phyloP scores from a whole-genome alignment of 2,113 vertebrate genomes.

The Daphoenositta chrysoptera region DNA sequence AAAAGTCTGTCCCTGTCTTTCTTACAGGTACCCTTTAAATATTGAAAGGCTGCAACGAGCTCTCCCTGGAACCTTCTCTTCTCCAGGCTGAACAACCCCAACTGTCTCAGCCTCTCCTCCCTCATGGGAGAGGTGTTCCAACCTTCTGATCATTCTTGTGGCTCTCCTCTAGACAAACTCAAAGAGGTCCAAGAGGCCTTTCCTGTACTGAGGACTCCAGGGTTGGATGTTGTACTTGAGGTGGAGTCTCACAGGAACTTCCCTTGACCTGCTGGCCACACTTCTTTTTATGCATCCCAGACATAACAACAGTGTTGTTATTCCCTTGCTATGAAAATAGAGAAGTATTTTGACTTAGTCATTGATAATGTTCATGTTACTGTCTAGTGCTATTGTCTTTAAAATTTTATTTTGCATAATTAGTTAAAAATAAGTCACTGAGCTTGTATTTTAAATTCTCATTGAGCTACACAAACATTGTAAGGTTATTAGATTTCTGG shows the following conservation, averaged over 20 bases:
- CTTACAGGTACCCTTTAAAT: neutral
- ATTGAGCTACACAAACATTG: neutral
- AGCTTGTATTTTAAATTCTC: neutral
- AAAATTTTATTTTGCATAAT: neutral
- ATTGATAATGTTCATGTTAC: neutral
- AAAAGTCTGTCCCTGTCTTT: neutral
- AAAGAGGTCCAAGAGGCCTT: neutral
- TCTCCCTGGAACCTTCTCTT: neutral
- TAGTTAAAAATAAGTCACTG: neutral
- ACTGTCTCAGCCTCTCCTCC: neutral
- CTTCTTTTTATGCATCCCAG: too few species aligned
- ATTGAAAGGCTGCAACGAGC: neutral
- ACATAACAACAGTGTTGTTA: neutral
- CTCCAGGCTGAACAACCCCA: neutral
- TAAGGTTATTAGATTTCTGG: neutral
- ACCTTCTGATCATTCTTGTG: neutral
- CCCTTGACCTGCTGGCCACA: neutral
- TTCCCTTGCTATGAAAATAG: neutral
- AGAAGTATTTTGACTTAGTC: neutral
- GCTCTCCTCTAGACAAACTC: neutral
- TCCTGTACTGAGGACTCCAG: neutral
- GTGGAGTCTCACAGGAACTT: neutral
- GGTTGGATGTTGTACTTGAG: neutral
- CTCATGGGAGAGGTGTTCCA: neutral
- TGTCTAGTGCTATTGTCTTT: neutral